These are phyloP conservation scores for Oligia strigilis DNA, from an alignment of 2,888 invertebrate genomes.

Conservation along the genomic window DNA sequence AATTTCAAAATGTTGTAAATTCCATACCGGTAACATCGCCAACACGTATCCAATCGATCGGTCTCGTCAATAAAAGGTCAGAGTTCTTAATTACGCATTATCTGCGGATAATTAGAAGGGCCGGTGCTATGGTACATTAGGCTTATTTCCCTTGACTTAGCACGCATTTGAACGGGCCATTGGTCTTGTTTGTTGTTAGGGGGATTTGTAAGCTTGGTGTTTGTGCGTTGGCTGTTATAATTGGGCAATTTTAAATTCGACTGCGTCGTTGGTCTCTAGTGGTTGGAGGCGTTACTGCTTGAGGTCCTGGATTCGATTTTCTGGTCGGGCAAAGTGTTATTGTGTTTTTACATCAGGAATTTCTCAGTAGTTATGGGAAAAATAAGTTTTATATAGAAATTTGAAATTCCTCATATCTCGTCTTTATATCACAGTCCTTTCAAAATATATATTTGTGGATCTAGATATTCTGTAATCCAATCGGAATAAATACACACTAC, in stretches of 20 bases:
- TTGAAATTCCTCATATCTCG: no score
- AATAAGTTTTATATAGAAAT: no score
- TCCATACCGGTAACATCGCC: not conserved
- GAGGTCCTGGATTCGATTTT: no score
- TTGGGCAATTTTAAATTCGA: not conserved
- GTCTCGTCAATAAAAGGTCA: conserved; percentile 1
- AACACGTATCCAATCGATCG: not conserved
- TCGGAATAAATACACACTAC: no score
- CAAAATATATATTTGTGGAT: no score
- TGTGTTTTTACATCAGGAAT: no score
- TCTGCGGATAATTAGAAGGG: conserved; percentile 25
- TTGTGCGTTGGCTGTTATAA: not conserved
- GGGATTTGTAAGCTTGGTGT: not conserved
- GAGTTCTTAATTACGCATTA: conserved; percentile 24
- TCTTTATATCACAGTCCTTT: no score
- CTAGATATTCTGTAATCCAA: no score
- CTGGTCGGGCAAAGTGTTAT: no score
- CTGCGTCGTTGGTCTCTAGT: not conserved
- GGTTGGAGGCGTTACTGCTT: no score
- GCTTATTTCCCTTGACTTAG: conserved; percentile 19
- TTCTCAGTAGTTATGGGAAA: no score
- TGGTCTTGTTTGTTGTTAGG: not conserved
- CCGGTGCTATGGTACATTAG: conserved; percentile 14
- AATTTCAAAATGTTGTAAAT: not conserved
- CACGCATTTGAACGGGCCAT: not conserved